Base-by-base conservation (phyloP, 1,140 invertebrate species). In the Frieseomelitta varia region DNA sequence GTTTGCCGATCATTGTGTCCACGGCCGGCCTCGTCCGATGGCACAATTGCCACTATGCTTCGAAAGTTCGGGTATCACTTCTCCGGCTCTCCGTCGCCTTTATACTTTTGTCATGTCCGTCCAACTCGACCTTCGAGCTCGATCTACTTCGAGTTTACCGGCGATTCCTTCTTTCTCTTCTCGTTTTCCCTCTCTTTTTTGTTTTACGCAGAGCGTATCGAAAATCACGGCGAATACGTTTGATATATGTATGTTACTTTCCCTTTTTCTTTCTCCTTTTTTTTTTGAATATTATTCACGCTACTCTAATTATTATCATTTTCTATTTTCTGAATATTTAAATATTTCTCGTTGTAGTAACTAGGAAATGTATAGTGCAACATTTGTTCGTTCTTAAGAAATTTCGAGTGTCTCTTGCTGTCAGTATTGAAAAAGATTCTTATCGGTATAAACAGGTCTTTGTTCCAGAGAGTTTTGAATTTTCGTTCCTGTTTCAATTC, bases 1-100 rank as follows among this genome's bases (percentile, higher is more conserved):
- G 92, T 93, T 93, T 90, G 91, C 85, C 87, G 79, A 87, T 91
- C 90, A 90, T 93, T 92, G 88, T 92, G 88, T 91, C 80, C 65
- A 51, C 30, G 34, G 17, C 55, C 30, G 34, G 17, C 21, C 47
- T 83, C 85, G 85, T 53, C 83, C 85, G 81, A 81, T 84, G 87
- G 84, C 79, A 79, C 85, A 80, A 81, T 87, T 83, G 88, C 82
- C 87, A 88, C 79, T 80, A 81, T 76, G 81, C 85, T 68, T 21
- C 30, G 65, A 85, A 82, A 83, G 63, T 86, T 82, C 56, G 56
- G 80, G 79, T 86, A 75, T 79, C 47, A 4, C 51, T 56, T 34
- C 72, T 61, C 58, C 53, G 55, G 30, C n/a, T 21, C 39, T 63
- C 30, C 24, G 17, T 72, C 47, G 61, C 55, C 19, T 72, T 85